These are phyloP conservation scores for Platycheirus rosarum DNA, from an alignment of 2,888 invertebrate genomes.

Conservation along the genomic window DNA sequence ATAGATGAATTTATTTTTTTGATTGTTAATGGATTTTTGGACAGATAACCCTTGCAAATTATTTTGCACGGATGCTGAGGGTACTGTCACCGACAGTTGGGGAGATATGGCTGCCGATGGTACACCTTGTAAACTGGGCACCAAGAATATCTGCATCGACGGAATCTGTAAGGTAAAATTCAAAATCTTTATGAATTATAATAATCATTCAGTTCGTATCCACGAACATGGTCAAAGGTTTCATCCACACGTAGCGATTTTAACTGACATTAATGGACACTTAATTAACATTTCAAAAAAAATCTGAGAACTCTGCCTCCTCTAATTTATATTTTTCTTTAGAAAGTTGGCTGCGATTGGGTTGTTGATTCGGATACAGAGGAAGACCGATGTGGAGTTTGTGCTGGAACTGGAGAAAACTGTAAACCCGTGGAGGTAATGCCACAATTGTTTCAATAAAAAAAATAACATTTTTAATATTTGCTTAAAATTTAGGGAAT, in stretches of 20 bases:
- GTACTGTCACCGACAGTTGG: conserved; percentile 89
- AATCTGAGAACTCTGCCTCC: neutral
- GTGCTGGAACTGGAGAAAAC: conserved; percentile 91
- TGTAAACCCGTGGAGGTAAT: conserved; percentile 87
- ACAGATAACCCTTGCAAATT: conserved; percentile 91
- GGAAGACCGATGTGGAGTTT: conserved; percentile 93
- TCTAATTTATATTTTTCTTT: conserved; percentile 81
- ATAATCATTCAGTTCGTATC: too few relatives aligned
- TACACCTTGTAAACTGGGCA: conserved; percentile 92
- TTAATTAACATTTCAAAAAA: too few relatives aligned
- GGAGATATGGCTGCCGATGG: conserved; percentile 91
- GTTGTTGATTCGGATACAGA: conserved; percentile 89
- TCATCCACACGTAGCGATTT: too few relatives aligned
- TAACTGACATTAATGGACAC: too few relatives aligned
- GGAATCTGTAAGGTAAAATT: conserved; percentile 87
- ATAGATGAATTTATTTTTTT: neutral
- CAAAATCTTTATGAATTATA: too few relatives aligned
- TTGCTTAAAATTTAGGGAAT: conserved; percentile 75
- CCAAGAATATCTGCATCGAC: conserved; percentile 92
- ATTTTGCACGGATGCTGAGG: conserved; percentile 90
- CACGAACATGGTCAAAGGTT: too few relatives aligned
- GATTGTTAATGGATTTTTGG: conserved; percentile 66
- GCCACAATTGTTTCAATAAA: neutral
- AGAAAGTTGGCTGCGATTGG: conserved; percentile 97
- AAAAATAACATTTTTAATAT: neutral